Percentiles rank a stretch among this genome's conserved stretches.
Conservation (phyloP, 1,140 invertebrate species). For the Temnothorax nylanderi region DNA sequence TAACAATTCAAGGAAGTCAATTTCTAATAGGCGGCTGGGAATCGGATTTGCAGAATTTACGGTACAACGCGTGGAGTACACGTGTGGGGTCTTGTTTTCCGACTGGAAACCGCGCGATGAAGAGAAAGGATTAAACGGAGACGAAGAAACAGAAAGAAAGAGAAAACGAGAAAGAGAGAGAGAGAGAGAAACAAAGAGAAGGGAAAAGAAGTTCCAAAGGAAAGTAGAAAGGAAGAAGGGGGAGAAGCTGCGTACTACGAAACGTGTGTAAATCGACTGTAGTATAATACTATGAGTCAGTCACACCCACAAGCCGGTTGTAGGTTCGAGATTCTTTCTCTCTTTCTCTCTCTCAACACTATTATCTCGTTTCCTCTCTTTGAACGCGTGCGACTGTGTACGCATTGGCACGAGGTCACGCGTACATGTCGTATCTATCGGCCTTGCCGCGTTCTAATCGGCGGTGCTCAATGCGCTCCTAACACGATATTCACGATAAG, state of each 20-base stretch:
- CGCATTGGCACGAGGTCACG: conserved; percentile 56
- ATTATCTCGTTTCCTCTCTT: neutral
- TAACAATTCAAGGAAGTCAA: neutral
- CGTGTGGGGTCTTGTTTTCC: neutral
- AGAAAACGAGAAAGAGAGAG: neutral
- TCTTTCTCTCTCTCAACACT: neutral
- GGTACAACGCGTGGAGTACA: neutral
- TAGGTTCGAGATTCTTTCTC: conserved; percentile 83
- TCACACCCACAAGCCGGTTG: conserved; percentile 83
- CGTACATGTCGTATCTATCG: conserved; percentile 74
- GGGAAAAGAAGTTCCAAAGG: neutral
- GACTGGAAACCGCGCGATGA: neutral
- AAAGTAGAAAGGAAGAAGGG: neutral
- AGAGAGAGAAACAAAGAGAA: neutral
- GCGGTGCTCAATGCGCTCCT: neutral
- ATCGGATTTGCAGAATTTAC: neutral
- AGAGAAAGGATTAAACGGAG: conserved; percentile 7
- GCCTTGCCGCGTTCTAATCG: conserved; percentile 69
- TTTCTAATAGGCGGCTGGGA: neutral
- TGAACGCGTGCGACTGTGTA: conserved; percentile 74
- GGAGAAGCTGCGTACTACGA: conserved; percentile 78
- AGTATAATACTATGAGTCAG: conserved; percentile 86
- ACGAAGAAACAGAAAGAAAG: neutral
- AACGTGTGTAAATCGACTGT: conserved; percentile 82
- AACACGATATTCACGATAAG: conserved; percentile 19